Evolutionary conservation across 2,888 invertebrate genomes (phyloP), one percentile per base, ranked within the genome.

Genomic region (Eupithecia insigniata): DNA sequence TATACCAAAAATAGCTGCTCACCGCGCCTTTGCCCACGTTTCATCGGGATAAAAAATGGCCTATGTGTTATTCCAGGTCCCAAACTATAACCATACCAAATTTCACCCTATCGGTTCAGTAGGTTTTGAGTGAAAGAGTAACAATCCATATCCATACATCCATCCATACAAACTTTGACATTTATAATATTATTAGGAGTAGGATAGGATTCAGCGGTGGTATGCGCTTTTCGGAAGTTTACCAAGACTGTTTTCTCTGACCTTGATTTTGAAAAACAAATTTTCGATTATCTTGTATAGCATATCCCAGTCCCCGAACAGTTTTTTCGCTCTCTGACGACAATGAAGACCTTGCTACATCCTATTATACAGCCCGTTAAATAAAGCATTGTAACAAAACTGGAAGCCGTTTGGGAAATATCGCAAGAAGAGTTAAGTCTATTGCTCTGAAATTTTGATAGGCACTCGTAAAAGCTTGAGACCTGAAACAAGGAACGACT

Each of bases 401-500:
- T 74, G 70, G 67, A 69, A 67, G 65, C 72, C 76, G 62, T 70
- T 65, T 71, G 76, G 76, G 76, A 76, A 74, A 76, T 76, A 67
- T 71, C 72, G 36, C 58, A 30, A 62, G 60, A 67, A 69, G 70
- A 69, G 69, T 71, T 65, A 67, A 51, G 71, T 60, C 62, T 71
- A 58, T 73, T 71, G 67, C 70, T 18, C 70, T 76, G 71, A 76
- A 76, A 76, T 73, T 74, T 76, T 74, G 74, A 74, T 76, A 74
- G 72, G 66, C 36, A 65, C 32, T 69, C 67, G 70, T 72, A 73
- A 69, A 66, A 62, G 34, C 30, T 60, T 14, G 22, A 66, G 66
- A 36, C 66, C 30, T 62, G 65, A 55, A 62, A 71, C 36, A 55
- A 12, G 55, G 5, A 55, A 55, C n/a, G 36, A 16, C 36, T 8